Conservation (phyloP, 2,113 vertebrate species). For the Irena cyanogastra region DNA sequence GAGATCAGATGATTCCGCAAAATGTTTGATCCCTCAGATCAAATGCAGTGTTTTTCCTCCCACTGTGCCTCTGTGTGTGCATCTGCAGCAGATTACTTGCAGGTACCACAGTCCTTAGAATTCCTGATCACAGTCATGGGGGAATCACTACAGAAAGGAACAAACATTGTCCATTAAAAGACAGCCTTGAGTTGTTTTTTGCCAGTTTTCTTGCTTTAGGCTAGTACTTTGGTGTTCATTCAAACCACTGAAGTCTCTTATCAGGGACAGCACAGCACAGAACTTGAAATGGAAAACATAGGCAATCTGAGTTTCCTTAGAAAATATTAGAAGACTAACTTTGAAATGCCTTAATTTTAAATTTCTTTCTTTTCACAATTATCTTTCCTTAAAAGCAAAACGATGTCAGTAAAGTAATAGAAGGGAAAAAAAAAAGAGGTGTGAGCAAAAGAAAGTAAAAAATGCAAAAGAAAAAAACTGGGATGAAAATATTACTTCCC, state of each 20-base stretch:
- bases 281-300: conserved; percentile 17
- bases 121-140: conserved; percentile 41
- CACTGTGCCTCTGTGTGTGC: not conserved
- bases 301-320: not conserved
- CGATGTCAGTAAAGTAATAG: not conserved
- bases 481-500: not conserved
- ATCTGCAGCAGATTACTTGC: not conserved
- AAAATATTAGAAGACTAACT: conserved; percentile 4
- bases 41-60: not conserved
- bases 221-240: conserved; percentile 36
- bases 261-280: conserved; percentile 37
- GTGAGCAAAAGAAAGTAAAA: not conserved
- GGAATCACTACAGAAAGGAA: conserved; percentile 5
- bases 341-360: conserved; percentile 2
- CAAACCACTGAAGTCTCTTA: conserved; percentile 56
- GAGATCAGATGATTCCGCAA: conserved; percentile 7
- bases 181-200: conserved; percentile 27
- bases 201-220: conserved; percentile 32
- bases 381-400: not conserved
- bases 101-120: conserved; percentile 11
- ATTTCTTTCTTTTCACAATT: conserved; percentile 1
- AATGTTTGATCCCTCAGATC: conserved; percentile 24
- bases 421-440: fast-evolving
- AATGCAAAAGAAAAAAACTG: not conserved
- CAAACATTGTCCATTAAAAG: conserved; percentile 51